Evolutionary conservation across 37 sponge, comb jelly and placozoan genomes (phyloP).

Genomic region (Dysidea cf. avara): DNA sequence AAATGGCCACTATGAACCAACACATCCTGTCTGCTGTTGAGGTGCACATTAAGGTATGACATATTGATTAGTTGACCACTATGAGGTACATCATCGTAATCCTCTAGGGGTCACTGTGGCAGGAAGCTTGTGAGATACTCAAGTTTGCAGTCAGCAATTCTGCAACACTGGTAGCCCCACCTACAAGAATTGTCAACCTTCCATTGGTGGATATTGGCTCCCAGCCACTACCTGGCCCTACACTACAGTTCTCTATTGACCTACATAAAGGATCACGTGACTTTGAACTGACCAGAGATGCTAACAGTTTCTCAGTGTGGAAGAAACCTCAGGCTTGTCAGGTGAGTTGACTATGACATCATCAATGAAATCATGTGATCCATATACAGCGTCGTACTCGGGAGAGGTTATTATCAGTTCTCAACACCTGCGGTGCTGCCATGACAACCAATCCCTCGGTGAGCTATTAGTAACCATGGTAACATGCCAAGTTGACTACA

Average conservation of each 20-base stretch:
- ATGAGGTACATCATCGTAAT: not conserved
- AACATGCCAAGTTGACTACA: too few species aligned
- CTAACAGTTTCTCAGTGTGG: conserved; percentile 36
- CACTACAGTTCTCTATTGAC: conserved; percentile 69
- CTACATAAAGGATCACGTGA: conserved; percentile 51
- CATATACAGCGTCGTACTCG: conserved; percentile 47
- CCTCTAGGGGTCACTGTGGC: conserved; percentile 62
- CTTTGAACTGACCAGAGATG: conserved; percentile 36
- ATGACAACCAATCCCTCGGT: conserved; percentile 64
- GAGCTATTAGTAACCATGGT: not conserved
- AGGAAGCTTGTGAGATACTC: conserved; percentile 52
- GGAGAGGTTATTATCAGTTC: conserved; percentile 55
- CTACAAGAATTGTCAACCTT: conserved; percentile 36
- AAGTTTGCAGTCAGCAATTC: conserved; percentile 63
- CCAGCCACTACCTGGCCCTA: conserved; percentile 84
- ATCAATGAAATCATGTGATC: not conserved
- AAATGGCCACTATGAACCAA: conserved; percentile 26
- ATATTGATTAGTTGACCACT: not conserved
- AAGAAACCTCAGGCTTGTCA: conserved; percentile 50
- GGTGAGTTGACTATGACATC: not conserved
- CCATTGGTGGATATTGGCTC: conserved; percentile 66
- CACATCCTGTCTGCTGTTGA: conserved; percentile 36
- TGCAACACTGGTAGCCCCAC: conserved; percentile 62
- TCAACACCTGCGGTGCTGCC: conserved; percentile 67
- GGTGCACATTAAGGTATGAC: conserved; percentile 54